phyloP scores from a whole-genome alignment of 2,888 invertebrate species.

The Cryptocheilus praepositus region DNA sequence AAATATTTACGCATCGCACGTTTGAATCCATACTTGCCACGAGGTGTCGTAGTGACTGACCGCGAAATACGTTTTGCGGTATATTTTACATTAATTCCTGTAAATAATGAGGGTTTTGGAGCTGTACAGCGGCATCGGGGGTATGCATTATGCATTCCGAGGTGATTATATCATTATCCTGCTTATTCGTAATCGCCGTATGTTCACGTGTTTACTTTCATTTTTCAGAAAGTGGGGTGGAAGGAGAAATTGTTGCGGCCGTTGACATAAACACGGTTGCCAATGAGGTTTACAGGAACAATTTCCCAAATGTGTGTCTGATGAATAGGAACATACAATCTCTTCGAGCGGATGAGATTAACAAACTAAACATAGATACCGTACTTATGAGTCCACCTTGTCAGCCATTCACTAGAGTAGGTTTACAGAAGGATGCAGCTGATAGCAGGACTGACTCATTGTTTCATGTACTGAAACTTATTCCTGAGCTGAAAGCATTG shows the following conservation, averaged over 20 bases:
- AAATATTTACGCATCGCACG: no score
- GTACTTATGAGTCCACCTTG: slow-evolving; percentile 98
- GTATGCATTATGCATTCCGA: slow-evolving; percentile 95
- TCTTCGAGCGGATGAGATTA: slow-evolving; percentile 81
- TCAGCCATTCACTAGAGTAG: slow-evolving; percentile 96
- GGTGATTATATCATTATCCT: slow-evolving; percentile 75
- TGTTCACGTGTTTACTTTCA: neutral
- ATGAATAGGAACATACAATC: slow-evolving; percentile 87
- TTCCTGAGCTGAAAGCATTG: slow-evolving; percentile 80
- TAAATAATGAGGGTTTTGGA: slow-evolving; percentile 89
- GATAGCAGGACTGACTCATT: slow-evolving; percentile 90
- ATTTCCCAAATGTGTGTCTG: slow-evolving; percentile 83
- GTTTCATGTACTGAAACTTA: slow-evolving; percentile 82
- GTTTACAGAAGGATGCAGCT: slow-evolving; percentile 84
- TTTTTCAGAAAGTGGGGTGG: slow-evolving; percentile 82
- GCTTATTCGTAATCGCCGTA: neutral
- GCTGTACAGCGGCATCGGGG: slow-evolving; percentile 96
- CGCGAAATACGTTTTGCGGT: neutral
- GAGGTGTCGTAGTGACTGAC: no score
- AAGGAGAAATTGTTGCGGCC: slow-evolving; percentile 84
- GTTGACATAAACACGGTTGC: slow-evolving; percentile 92
- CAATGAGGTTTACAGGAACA: slow-evolving; percentile 85
- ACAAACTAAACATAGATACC: slow-evolving; percentile 81
- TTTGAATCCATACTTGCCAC: no score
- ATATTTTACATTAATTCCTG: no score